These are phyloP conservation scores for Aphidoletes aphidimyza DNA, from an alignment of 2,888 invertebrate species.

Conservation along the genomic window DNA sequence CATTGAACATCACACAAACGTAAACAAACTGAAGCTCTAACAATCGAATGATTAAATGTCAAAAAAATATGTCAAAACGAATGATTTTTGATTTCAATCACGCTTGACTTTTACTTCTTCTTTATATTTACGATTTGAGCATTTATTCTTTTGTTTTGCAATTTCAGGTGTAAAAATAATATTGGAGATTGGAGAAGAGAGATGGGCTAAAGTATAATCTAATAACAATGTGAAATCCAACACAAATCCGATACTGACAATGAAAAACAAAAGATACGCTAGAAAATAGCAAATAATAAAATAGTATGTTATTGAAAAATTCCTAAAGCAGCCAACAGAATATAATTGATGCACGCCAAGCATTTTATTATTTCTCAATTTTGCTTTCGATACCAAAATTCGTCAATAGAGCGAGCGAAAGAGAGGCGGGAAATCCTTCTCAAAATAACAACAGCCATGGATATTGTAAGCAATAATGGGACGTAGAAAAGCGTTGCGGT, in stretches of 20 bases:
- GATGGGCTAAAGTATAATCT: neutral
- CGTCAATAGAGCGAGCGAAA: neutral
- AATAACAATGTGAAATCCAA: conserved; percentile 38
- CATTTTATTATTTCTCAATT: conserved; percentile 26
- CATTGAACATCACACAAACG: neutral
- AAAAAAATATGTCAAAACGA: conserved; percentile 5
- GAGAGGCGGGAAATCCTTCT: neutral
- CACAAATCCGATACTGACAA: conserved; percentile 25
- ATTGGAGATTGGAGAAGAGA: neutral
- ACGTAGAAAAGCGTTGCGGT: neutral
- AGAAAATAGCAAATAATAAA: neutral
- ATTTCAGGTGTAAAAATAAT: conserved; percentile 29
- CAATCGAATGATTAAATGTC: conserved; percentile 2
- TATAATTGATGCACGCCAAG: neutral
- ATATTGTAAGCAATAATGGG: neutral
- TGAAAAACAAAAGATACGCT: too few species aligned
- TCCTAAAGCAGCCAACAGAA: neutral
- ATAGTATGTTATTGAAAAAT: conserved; percentile 11
- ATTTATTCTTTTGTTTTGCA: neutral
- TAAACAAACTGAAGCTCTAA: neutral
- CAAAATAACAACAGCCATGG: neutral
- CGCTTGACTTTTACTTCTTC: neutral
- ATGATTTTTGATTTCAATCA: neutral
- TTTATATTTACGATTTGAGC: neutral
- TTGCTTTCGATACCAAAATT: neutral